Percentiles rank a stretch among this genome's conserved stretches.
phyloP scores from a whole-genome alignment of 2,888 invertebrate genomes.

The Mystacides longicornis region DNA sequence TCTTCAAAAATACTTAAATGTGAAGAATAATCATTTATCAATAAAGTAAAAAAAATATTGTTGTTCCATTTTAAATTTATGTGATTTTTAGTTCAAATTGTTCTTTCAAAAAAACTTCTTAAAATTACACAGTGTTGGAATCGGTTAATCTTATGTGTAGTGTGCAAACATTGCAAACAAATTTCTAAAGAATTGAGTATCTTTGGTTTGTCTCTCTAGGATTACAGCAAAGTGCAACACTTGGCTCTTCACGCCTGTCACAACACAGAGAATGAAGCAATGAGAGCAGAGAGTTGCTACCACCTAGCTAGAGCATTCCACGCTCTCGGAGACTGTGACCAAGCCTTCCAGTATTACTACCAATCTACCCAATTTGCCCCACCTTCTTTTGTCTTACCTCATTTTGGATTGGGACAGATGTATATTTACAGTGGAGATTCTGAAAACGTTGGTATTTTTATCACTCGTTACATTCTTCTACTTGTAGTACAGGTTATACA shows the following conservation, averaged over 20 bases:
- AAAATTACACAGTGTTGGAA: too few relatives aligned
- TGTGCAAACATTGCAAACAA: too few relatives aligned
- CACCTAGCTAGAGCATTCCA: slow-evolving; percentile 95
- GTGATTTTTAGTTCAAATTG: too few relatives aligned
- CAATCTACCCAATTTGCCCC: slow-evolving; percentile 98
- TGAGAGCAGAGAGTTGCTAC: slow-evolving; percentile 98
- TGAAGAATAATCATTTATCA: too few relatives aligned
- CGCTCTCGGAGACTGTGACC: slow-evolving; percentile 89
- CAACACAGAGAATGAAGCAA: slow-evolving; percentile 97
- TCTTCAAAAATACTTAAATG: too few relatives aligned
- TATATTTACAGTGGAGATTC: slow-evolving; percentile 95
- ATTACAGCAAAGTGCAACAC: slow-evolving; percentile 93
- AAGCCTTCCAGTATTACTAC: slow-evolving; percentile 98
- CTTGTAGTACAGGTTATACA: too few relatives aligned
- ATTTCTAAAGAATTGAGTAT: background rate
- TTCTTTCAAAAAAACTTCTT: too few relatives aligned
- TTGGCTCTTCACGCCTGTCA: slow-evolving; percentile 96
- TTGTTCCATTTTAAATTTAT: too few relatives aligned
- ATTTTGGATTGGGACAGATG: slow-evolving; percentile 99
- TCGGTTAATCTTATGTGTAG: too few relatives aligned
- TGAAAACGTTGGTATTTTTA: slow-evolving; percentile 83
- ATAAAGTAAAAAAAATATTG: too few relatives aligned
- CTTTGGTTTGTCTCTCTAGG: slow-evolving; percentile 41
- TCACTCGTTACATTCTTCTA: too few relatives aligned
- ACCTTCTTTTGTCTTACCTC: slow-evolving; percentile 89